Evolutionary conservation across 1,140 invertebrate genomes (phyloP), one percentile per base, ranked within the genome.

Genomic region (Grapholita molesta): DNA sequence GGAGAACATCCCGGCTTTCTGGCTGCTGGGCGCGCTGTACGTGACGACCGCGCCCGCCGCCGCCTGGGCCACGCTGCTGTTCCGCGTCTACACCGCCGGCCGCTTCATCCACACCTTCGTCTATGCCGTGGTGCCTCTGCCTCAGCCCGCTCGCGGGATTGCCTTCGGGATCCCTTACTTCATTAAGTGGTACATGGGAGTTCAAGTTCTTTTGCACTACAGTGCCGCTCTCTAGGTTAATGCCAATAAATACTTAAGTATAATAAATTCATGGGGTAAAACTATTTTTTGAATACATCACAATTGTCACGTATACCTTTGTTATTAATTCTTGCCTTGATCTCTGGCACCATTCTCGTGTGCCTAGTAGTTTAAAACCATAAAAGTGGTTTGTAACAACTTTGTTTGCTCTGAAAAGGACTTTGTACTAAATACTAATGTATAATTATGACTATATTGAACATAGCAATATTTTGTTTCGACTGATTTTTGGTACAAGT

Each of bases 61-160:
- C 2, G 73, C 75, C 8, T 80, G 91, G 57, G 95, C 95, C 1
- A 86, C 89, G 0, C 77, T 90, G 4, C 83, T 96, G 64, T 95
- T 96, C 80, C 88, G 94, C 64, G 74, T 92, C 0, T 96, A 93
- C 77, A 92, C 94, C 0, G 76, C 91, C 7, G 85, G 92, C 28
- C 90, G 96, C 64, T 84, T 95, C 48, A 53, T 94, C 0, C 95
- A 96, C 77, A 95, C 95, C 0, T 68, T 96, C 24, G 94, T 94
- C 3, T 96, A 96, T 77, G 92, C 93, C 21, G 84, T 91, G 0
- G 71, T 76, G 5, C 85, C 89, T 0, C 65, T 89, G 35, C 88
- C 85, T 0, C 88, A 88, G 38, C 86, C 88, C 6, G 53, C 82
- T 3, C 74, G 89, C 3, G 80, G 53, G 0, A 69, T 90, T 32